phyloP scores from a whole-genome alignment of 2,113 vertebrate species.

The Oxyruncus cristatus region DNA sequence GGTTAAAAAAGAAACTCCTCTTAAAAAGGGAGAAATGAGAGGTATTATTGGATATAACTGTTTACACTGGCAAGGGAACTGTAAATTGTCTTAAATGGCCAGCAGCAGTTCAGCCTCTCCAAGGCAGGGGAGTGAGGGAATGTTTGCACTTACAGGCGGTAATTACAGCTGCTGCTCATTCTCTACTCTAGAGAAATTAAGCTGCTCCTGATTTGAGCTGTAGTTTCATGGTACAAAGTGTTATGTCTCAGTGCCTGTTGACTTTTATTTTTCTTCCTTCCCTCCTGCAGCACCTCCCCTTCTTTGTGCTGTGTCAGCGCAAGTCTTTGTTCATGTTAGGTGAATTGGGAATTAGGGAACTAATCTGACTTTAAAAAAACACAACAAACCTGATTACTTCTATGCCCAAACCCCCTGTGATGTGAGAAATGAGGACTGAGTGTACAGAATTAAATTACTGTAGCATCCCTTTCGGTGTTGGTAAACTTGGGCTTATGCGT shows the following conservation, averaged over 20 bases:
- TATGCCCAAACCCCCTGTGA: neutral
- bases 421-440: neutral
- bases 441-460: neutral
- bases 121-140: neutral
- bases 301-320: neutral
- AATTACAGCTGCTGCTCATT: conserved; percentile 55
- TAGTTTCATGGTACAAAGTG: neutral
- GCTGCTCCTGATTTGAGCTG: conserved; percentile 15
- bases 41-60: neutral
- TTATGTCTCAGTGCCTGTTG: neutral
- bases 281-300: neutral
- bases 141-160: conserved; percentile 25
- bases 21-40: neutral
- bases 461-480: neutral
- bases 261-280: neutral
- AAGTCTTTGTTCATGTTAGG: conserved; percentile 2
- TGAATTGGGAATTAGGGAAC: neutral
- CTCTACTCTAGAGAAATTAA: conserved; percentile 56
- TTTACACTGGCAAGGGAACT: conserved; percentile 9
- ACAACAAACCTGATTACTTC: neutral
- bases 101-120: neutral
- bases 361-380: neutral
- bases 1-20: neutral
- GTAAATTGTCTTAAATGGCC: conserved; percentile 45
- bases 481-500: neutral